Evolutionary conservation across 2,797 vertebrate genomes (phyloP).

Genomic region (Agapornis canus): DNA sequence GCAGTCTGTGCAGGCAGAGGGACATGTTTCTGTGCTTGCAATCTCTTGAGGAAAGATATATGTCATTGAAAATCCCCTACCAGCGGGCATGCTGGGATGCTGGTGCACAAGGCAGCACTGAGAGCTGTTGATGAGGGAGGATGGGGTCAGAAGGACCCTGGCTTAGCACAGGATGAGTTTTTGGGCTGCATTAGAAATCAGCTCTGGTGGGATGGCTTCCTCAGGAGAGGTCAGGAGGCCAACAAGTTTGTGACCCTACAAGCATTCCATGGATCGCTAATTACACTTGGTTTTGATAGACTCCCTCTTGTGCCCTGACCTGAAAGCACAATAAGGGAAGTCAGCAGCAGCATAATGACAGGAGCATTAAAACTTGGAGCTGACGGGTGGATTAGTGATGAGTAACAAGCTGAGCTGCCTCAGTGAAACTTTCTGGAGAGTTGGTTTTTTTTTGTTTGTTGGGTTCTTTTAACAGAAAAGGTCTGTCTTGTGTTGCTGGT

Average conservation of each 20-base stretch:
- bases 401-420: not conserved
- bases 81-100: not conserved
- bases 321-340: not conserved
- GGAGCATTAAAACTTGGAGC: not conserved
- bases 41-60: not conserved
- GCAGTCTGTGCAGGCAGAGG: not conserved
- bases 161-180: not conserved
- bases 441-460: not conserved
- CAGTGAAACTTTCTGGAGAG: not conserved
- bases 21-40: not conserved
- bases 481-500: fast-evolving
- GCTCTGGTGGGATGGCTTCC: fast-evolving
- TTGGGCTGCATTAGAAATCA: not conserved
- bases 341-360: not conserved
- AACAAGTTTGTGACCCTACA: not conserved
- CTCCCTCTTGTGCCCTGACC: not conserved
- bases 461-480: not conserved
- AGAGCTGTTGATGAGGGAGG: not conserved
- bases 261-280: not conserved
- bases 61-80: not conserved
- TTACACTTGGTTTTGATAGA: not conserved
- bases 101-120: not conserved
- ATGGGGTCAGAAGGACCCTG: not conserved
- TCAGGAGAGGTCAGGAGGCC: no score
- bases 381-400: not conserved